These are phyloP conservation scores for Henicopernis longicauda DNA, from an alignment of 2,113 vertebrate species.

Conservation along the genomic window DNA sequence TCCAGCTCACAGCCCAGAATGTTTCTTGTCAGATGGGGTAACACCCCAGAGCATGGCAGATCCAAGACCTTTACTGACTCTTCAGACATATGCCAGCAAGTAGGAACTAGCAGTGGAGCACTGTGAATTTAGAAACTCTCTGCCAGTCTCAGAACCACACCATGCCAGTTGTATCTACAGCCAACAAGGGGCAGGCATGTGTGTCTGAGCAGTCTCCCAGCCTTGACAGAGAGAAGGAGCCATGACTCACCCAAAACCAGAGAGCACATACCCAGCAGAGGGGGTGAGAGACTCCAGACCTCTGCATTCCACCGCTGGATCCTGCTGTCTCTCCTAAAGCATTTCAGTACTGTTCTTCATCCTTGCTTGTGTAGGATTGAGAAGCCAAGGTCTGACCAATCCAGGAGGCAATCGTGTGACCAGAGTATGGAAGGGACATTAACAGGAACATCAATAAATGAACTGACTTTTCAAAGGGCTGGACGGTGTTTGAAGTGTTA, in stretches of 20 bases:
- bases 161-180: neutral
- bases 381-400: neutral
- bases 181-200: neutral
- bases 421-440: neutral
- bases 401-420: neutral
- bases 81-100: neutral
- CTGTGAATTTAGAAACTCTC: neutral
- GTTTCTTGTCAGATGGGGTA: neutral
- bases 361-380: neutral
- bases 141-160: neutral
- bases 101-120: neutral
- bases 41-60: neutral
- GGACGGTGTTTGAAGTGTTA: neutral
- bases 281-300: neutral
- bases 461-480: neutral
- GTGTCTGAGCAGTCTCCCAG: neutral
- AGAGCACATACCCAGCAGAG: neutral
- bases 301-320: neutral
- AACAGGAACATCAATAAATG: constrained; percentile 21
- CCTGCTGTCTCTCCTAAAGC: neutral
- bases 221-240: neutral
- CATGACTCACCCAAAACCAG: neutral
- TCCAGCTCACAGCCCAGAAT: neutral
- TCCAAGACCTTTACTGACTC: neutral
- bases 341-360: neutral